Percentiles rank a stretch among this genome's conserved stretches.
phyloP scores from a whole-genome alignment of 2,888 invertebrate species.

The Aspidiotus rigidus region DNA sequence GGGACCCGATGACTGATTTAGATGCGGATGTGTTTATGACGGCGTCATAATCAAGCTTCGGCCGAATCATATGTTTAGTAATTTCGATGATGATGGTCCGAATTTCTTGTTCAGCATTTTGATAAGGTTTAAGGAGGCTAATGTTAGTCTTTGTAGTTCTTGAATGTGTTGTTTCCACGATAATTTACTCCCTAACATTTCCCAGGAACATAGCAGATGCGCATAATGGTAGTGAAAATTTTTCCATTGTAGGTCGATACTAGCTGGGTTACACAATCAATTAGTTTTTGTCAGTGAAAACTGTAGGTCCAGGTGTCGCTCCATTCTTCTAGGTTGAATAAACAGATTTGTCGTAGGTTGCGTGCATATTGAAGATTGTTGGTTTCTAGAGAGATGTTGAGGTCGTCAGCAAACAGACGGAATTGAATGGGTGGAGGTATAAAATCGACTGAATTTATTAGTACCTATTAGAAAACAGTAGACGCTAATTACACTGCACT shows the following conservation, averaged over 20 bases:
- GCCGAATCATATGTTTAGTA: not conserved
- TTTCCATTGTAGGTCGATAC: not conserved
- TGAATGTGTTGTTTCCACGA: not conserved
- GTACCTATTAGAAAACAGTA: not conserved
- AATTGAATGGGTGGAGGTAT: not conserved
- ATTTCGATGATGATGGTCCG: constrained; percentile 2
- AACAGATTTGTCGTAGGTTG: not conserved
- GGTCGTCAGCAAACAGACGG: not conserved
- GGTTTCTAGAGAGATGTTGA: not conserved
- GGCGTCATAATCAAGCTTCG: not conserved
- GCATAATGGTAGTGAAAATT: not conserved
- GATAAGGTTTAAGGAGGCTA: not conserved
- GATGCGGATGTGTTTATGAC: not conserved
- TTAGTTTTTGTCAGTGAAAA: not conserved
- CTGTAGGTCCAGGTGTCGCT: not conserved
- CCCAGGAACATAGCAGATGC: not conserved
- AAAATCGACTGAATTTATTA: not conserved
- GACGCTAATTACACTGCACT: not conserved
- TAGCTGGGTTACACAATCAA: not conserved
- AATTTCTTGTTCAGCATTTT: not conserved
- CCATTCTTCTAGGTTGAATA: not conserved
- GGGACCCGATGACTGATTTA: not conserved
- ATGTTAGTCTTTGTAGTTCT: not conserved
- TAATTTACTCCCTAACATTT: not conserved
- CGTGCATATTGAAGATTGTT: not conserved